Conservation (phyloP, 2,797 vertebrate genomes). For the Cossypha dichroa region DNA sequence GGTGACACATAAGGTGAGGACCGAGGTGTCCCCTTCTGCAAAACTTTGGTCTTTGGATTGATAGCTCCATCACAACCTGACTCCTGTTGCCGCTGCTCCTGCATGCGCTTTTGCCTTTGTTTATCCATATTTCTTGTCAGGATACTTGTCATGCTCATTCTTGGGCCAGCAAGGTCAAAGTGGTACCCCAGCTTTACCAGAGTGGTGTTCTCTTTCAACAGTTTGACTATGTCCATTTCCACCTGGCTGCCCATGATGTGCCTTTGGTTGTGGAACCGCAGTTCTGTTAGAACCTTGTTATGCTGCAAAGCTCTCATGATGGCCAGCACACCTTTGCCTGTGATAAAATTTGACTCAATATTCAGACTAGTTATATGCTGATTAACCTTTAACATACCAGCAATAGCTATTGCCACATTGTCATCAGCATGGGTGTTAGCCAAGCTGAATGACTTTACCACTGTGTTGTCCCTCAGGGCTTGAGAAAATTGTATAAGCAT, state of each 20-base stretch:
- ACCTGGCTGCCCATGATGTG: slow-evolving; percentile 93
- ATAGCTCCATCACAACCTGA: slow-evolving; percentile 64
- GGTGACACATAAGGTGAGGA: slow-evolving; percentile 88
- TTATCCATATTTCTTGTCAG: slow-evolving; percentile 95
- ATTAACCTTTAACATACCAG: slow-evolving; percentile 90
- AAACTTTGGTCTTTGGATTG: slow-evolving; percentile 82
- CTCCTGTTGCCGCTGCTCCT: slow-evolving; percentile 85
- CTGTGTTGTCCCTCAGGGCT: slow-evolving; percentile 86
- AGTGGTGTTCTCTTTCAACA: slow-evolving; percentile 90
- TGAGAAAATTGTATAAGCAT: slow-evolving; percentile 89
- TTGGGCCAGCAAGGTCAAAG: slow-evolving; percentile 93
- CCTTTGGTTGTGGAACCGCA: slow-evolving; percentile 96
- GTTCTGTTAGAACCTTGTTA: slow-evolving; percentile 86
- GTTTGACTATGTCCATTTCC: slow-evolving; percentile 97
- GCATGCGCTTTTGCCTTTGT: slow-evolving; percentile 92
- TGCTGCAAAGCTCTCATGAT: slow-evolving; percentile 88
- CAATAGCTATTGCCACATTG: slow-evolving; percentile 85
- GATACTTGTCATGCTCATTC: slow-evolving; percentile 96
- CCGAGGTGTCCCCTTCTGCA: slow-evolving; percentile 84
- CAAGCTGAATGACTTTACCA: slow-evolving; percentile 87
- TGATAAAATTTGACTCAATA: slow-evolving; percentile 96
- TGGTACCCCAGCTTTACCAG: slow-evolving; percentile 95
- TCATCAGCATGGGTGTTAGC: slow-evolving; percentile 94
- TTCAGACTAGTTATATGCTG: slow-evolving; percentile 87
- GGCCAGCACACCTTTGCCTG: slow-evolving; percentile 90